phyloP scores from a whole-genome alignment of 2,113 vertebrate genomes.

The Paedocypris sp. region DNA sequence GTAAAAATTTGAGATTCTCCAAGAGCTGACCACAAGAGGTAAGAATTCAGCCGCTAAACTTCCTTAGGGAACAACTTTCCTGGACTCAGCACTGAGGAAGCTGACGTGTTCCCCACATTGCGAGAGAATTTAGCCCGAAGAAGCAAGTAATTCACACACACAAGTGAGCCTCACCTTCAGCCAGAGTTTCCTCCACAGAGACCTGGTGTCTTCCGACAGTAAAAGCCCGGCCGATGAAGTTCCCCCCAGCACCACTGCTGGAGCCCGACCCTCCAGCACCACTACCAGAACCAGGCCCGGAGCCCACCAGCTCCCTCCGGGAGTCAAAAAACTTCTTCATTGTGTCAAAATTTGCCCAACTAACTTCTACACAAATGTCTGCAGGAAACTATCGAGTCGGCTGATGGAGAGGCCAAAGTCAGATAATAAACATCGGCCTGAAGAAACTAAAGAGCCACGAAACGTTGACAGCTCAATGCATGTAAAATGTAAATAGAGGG shows the following conservation, averaged over 20 bases:
- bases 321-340: slow-evolving; percentile 99
- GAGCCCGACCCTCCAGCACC: slow-evolving; percentile 69
- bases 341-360: background rate
- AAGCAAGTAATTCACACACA: background rate
- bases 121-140: too few species aligned
- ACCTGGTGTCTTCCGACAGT: slow-evolving; percentile 86
- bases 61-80: too few species aligned
- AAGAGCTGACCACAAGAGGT: too few species aligned
- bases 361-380: background rate
- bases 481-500: background rate
- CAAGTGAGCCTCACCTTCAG: slow-evolving; percentile 74
- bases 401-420: background rate
- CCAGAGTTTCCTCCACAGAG: slow-evolving; percentile 92
- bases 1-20: too few species aligned
- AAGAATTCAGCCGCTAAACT: too few species aligned
- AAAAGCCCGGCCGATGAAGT: slow-evolving; percentile 86
- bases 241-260: slow-evolving; percentile 72
- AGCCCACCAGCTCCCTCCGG: slow-evolving; percentile 83
- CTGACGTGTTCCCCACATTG: too few species aligned
- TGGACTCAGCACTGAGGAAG: too few species aligned
- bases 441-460: background rate
- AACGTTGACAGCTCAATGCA: background rate
- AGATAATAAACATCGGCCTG: background rate
- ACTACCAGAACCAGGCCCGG: slow-evolving; percentile 81
- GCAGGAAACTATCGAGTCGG: background rate